Base-by-base conservation (phyloP, 2,888 invertebrate genomes). In the Plagiodera versicolora region DNA sequence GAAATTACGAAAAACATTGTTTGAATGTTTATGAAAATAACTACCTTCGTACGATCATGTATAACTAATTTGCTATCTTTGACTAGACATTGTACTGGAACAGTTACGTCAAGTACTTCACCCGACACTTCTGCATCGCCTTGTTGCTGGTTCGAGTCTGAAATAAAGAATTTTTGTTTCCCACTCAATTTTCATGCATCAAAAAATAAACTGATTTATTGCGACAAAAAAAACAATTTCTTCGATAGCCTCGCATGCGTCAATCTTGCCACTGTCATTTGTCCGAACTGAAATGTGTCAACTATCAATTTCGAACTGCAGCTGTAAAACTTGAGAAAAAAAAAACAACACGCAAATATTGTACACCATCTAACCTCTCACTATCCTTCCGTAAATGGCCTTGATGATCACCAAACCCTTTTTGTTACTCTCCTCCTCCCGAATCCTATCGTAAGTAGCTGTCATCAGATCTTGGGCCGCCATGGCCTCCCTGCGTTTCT, bases 71-170 rank as follows among this genome's bases (percentile, higher is more conserved):
- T 88, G n/a, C 96, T 92, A 77, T 96, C 92, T 76, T 91, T 93
- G 56, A 96, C 92, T 71, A 97, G 86, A 76, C 96, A 95, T 80
- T 98, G 98, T 20, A 98, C 76, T 0, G 96, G 95, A 71, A 96
- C 86, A n/a, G 94, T 95, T 14, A 98, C 98, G 79, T 98, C 96
- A 63, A 95, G 89, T 2, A 89, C 83, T 71, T 90, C 89, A 46
- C 82, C 75, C 32, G 72, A 67, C 18, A 68, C 14, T 59, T 77
- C 77, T 35, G 67, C 66, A 49, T 74, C 71, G 3, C 70, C 71
- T 39, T 56, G 56, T 6, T 60, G 60, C 20, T 59, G 57, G 61
- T 48, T 48, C 18, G 51, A 28, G 60, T 58, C 67, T 67, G 39
- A 49, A 65, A 63, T 35, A 8, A 10, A n/a, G n/a, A n/a, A n/a